Conservation (phyloP, 1,140 invertebrate genomes). For the Phocides pigmalion region DNA sequence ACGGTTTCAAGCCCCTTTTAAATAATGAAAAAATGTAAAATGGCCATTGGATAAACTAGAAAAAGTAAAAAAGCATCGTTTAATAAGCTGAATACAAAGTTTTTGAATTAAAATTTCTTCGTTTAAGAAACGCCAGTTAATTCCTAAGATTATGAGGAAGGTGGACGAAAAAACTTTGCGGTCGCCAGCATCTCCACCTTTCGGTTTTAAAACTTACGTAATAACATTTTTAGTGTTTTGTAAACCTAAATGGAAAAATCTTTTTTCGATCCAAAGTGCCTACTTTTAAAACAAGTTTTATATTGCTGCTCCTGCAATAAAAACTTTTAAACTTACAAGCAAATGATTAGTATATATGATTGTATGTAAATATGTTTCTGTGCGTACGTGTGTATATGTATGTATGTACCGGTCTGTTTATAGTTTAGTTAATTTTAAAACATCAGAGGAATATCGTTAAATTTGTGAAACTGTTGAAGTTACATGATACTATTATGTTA, state of each 20-base stretch:
- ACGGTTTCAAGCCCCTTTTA: not conserved
- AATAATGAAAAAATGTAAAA: conserved; percentile 4
- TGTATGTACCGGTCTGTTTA: too few species aligned
- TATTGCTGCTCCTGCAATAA: too few species aligned
- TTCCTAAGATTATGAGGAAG: conserved; percentile 49
- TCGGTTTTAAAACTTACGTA: conserved; percentile 33
- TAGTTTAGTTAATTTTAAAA: too few species aligned
- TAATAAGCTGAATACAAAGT: conserved; percentile 59
- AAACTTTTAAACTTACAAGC: too few species aligned
- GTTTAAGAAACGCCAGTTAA: conserved; percentile 48
- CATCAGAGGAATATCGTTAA: too few species aligned
- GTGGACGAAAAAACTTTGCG: conserved; percentile 41
- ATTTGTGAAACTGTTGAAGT: too few species aligned
- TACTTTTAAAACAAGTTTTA: not conserved
- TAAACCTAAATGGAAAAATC: not conserved
- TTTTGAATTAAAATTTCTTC: conserved; percentile 55
- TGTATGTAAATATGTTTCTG: too few species aligned
- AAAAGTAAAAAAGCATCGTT: conserved; percentile 38
- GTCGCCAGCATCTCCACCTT: conserved; percentile 33
- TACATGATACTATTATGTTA: too few species aligned
- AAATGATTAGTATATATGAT: too few species aligned
- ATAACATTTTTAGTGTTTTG: conserved; percentile 26
- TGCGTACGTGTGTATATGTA: too few species aligned
- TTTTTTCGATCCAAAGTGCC: not conserved
- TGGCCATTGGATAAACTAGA: not conserved